Percentiles rank a stretch among this genome's conserved stretches.
These are phyloP conservation scores for Orestias chungarensis DNA, from an alignment of 2,797 vertebrate genomes.

Conservation along the genomic window DNA sequence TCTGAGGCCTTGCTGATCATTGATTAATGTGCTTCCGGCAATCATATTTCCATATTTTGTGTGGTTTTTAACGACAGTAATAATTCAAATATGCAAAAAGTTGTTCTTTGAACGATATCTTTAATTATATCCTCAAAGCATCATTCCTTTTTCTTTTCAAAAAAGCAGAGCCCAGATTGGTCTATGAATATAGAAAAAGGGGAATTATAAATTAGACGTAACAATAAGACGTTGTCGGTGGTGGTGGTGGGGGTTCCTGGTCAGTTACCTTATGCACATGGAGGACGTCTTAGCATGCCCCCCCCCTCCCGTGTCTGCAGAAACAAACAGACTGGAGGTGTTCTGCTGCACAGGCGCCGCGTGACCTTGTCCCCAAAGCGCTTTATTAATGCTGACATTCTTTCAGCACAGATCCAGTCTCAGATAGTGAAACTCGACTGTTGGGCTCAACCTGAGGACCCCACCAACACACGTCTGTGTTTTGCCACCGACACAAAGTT, in stretches of 20 bases:
- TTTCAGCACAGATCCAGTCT: constrained; percentile 97
- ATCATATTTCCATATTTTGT: constrained; percentile 99
- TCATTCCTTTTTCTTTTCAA: constrained; percentile 84
- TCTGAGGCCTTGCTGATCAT: constrained; percentile 99
- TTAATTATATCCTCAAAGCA: constrained; percentile 99
- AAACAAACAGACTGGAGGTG: constrained; percentile 82
- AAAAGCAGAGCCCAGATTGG: constrained; percentile 79
- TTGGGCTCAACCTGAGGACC: constrained; percentile 57
- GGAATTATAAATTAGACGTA: constrained; percentile 87
- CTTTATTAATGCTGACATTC: constrained; percentile 98
- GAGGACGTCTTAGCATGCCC: constrained; percentile 85
- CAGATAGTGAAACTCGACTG: constrained; percentile 88
- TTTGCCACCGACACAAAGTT: constrained; percentile 91
- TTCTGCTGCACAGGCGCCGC: constrained; percentile 68
- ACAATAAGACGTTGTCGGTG: constrained; percentile 76
- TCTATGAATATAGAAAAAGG: constrained; percentile 70
- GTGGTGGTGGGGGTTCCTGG: constrained; percentile 31
- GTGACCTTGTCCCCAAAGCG: constrained; percentile 87
- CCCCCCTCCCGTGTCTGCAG: constrained; percentile 81
- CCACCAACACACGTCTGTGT: constrained; percentile 63
- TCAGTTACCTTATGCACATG: constrained; percentile 75
- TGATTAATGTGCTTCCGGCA: constrained; percentile 99
- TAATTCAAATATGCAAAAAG: constrained; percentile 99
- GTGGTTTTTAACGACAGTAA: constrained; percentile 99
- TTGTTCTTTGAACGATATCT: constrained; percentile 99